A percentile compares a stretch with the other conserved stretches of the same genome.
Conservation (phyloP, 1,140 invertebrate species). For the Kradibia gibbosae region DNA sequence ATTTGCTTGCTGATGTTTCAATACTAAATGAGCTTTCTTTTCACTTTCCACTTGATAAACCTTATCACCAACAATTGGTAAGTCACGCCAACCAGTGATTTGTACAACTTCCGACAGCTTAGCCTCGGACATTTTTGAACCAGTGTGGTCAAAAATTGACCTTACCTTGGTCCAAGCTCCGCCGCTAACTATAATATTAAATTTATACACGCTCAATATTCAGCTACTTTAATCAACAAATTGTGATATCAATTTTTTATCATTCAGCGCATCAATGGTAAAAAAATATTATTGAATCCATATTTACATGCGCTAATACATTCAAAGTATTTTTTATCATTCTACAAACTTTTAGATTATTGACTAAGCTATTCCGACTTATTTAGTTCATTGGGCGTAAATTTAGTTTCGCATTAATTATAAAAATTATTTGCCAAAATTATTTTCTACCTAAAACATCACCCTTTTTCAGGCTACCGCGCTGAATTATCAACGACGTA, state of each 20-base stretch:
- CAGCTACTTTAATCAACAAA: too few relatives aligned
- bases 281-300: too few relatives aligned
- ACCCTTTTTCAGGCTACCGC: constrained; percentile 90
- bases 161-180: constrained; percentile 88
- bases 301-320: too few relatives aligned
- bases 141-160: constrained; percentile 87
- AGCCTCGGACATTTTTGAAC: constrained; percentile 78
- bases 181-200: constrained; percentile 79
- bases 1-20: constrained; percentile 77
- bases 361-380: too few relatives aligned
- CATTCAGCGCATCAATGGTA: too few relatives aligned
- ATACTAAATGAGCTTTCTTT: constrained; percentile 81
- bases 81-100: constrained; percentile 89
- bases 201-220: too few relatives aligned
- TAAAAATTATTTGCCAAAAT: too few relatives aligned
- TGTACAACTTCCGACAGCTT: constrained; percentile 88
- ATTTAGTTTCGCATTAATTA: too few relatives aligned
- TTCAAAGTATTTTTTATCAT: too few relatives aligned
- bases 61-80: constrained; percentile 90
- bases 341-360: too few relatives aligned
- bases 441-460: constrained; percentile 75
- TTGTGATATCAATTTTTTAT: too few relatives aligned
- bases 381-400: too few relatives aligned
- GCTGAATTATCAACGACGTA: constrained; percentile 89
- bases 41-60: constrained; percentile 88